Percentiles rank a stretch among this genome's conserved stretches.
phyloP scores from a whole-genome alignment of 1,140 invertebrate species.

The Drosophila quadrilineata region DNA sequence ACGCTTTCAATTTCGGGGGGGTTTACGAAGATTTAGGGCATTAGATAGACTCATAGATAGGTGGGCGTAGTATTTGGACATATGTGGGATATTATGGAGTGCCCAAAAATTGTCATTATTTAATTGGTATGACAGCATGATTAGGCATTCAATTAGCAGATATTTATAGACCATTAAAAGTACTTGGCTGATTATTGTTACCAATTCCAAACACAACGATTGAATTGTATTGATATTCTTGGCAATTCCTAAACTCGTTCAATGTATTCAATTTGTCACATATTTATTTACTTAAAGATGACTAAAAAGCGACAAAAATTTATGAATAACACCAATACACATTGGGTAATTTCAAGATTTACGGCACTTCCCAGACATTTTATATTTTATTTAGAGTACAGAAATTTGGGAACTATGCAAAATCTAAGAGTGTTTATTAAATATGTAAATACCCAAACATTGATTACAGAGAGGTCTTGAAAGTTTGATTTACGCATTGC shows the following conservation, averaged over 20 bases:
- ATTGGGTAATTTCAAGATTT: too few relatives aligned
- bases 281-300: slow-evolving; percentile 1
- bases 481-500: too few relatives aligned
- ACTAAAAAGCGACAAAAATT: not conserved
- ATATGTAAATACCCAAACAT: too few relatives aligned
- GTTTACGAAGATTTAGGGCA: not conserved
- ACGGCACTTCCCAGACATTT: too few relatives aligned
- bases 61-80: slow-evolving; percentile 19
- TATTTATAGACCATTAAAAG: slow-evolving; percentile 69
- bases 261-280: slow-evolving; percentile 7
- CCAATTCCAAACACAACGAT: slow-evolving; percentile 27
- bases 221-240: slow-evolving; percentile 63
- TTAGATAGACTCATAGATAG: not conserved
- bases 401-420: too few relatives aligned
- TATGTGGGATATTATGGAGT: slow-evolving; percentile 3
- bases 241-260: slow-evolving; percentile 26
- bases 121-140: slow-evolving; percentile 32
- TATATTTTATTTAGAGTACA: too few relatives aligned
- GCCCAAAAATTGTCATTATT: slow-evolving; percentile 7
- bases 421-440: too few relatives aligned
- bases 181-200: slow-evolving; percentile 61
- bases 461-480: too few relatives aligned
- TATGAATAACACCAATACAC: too few relatives aligned
- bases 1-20: slow-evolving; percentile 30
- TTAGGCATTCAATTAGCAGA: slow-evolving; percentile 62